Evolutionary conservation across 2,888 invertebrate species (phyloP), one percentile per base, ranked within the genome.

Genomic region (Cantharis rufa): DNA sequence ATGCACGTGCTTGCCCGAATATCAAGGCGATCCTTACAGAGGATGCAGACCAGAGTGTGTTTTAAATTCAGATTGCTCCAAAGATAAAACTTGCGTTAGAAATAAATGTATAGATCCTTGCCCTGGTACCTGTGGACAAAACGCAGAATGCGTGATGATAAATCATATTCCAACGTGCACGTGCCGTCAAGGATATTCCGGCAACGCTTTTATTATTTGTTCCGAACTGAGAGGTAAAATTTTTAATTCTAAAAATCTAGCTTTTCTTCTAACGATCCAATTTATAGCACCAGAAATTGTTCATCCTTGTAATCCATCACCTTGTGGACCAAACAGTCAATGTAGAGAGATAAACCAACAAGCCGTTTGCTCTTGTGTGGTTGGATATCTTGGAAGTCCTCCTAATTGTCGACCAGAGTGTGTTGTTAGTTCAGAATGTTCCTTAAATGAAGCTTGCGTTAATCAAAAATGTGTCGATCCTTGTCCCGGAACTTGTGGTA

Each of bases 391-490:
- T 81, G 95, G 95, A 71, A 93, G 94, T 86, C 95, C 95, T 48
- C 93, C 94, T 87, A 92, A 93, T 18, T 94, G 94, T 86, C 91
- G 93, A 68, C 94, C 94, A 13, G 94, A 94, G 88, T 94, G 94
- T 87, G 89, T 92, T 0, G 86, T 92, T 62, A 93, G 93, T 84
- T 92, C 93, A 0, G 94, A 94, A 83, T 95, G 94, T 86, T 89
- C 92, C 3, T 92, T 93, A 63, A 92, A 93, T 84, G 91, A 90
- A 85, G 94, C 94, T 2, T 95, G 95, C 82, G 90, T 93, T 48
- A 91, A 92, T 80, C 93, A 92, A 82, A 94, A 94, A 88, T 95
- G 95, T 85, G 90, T 91, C 83, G 92, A 94, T 85, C 94, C 95
- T 27, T 95, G 95, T 83, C 92, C 93, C 0, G 94, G 94, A 76